phyloP scores from a whole-genome alignment of 2,888 invertebrate species.

The Dryomyza anilis region DNA sequence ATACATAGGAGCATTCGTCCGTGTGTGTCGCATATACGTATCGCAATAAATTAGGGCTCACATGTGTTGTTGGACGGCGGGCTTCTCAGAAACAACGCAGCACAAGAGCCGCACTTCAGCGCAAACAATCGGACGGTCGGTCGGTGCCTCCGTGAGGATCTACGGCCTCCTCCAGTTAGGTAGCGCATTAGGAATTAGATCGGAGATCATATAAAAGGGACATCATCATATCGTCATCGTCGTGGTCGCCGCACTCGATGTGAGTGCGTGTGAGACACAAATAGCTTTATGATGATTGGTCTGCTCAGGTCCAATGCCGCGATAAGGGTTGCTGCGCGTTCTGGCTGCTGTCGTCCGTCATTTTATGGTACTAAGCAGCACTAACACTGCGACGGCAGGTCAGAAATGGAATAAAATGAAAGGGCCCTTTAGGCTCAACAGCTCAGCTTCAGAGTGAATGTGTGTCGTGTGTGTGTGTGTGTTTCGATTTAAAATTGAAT shows the following conservation, averaged over 20 bases:
- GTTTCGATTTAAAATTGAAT: constrained; percentile 32
- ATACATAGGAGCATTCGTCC: not conserved
- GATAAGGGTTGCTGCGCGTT: not conserved
- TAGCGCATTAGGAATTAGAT: constrained; percentile 8
- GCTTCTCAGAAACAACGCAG: constrained; percentile 4
- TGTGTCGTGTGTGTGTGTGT: constrained; percentile 13
- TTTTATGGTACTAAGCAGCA: not conserved
- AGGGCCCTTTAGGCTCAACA: no score
- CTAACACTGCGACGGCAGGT: not conserved
- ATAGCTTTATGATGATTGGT: no score
- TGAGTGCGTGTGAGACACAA: no score
- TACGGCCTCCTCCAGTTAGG: not conserved
- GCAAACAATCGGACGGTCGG: not conserved
- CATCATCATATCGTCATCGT: constrained; percentile 25
- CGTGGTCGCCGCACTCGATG: not conserved
- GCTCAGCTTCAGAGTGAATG: not conserved
- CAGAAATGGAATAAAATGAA: not conserved
- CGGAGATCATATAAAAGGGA: constrained; percentile 17
- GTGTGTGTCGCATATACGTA: constrained; percentile 14
- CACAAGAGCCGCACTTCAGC: constrained; percentile 12
- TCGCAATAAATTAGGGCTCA: constrained; percentile 11
- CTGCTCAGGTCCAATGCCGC: not conserved
- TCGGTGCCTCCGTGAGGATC: not conserved
- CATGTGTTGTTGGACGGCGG: constrained; percentile 9
- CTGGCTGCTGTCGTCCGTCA: not conserved